Conservation (phyloP, 2,888 invertebrate genomes). For the Diplazon laetatorius region DNA sequence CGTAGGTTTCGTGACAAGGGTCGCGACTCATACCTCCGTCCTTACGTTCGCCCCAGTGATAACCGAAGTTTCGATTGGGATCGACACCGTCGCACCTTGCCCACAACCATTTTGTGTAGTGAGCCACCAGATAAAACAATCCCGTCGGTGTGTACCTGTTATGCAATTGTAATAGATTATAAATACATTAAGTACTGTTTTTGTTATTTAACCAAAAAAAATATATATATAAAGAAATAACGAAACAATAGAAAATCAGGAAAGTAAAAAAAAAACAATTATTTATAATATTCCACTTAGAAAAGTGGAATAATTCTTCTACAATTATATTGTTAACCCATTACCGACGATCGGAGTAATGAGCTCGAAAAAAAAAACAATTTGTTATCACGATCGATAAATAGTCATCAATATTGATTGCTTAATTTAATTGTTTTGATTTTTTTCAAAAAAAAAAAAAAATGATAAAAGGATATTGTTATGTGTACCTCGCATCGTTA, state of each 20-base stretch:
- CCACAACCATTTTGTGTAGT: conserved; percentile 84
- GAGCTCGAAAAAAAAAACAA: no score
- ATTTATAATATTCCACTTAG: no score
- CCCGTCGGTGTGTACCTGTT: conserved; percentile 70
- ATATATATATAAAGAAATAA: no score
- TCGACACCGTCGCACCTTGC: conserved; percentile 89
- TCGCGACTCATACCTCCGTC: conserved; percentile 86
- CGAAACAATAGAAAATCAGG: no score
- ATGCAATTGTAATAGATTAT: neutral
- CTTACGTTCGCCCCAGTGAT: conserved; percentile 87
- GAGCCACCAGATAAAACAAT: conserved; percentile 75
- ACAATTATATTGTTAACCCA: no score
- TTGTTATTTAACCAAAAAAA: no score
- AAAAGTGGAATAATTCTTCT: no score
- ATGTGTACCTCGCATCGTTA: conserved; percentile 75
- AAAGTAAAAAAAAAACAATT: no score
- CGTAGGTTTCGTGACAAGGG: conserved; percentile 90
- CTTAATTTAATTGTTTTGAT: neutral
- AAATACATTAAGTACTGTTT: neutral
- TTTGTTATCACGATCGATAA: no score
- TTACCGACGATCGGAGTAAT: no score
- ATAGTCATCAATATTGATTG: neutral
- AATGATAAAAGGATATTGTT: neutral
- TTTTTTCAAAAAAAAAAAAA: neutral
- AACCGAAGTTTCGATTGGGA: conserved; percentile 90